A percentile compares a stretch with the other conserved stretches of the same genome.
These are phyloP conservation scores for Sinhomidia bicolor DNA, from an alignment of 2,888 invertebrate genomes.

Conservation along the genomic window DNA sequence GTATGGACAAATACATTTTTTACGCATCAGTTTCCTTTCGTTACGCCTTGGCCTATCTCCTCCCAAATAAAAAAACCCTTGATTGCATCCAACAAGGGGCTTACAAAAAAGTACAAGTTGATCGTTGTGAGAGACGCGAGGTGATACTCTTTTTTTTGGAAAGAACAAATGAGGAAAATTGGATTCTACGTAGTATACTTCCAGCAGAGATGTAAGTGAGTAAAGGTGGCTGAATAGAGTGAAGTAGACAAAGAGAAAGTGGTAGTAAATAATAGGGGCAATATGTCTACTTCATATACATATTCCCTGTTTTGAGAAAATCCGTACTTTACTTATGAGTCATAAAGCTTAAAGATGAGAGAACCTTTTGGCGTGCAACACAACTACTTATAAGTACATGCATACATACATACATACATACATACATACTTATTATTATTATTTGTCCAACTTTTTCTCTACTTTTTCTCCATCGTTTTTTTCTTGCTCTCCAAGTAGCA, in stretches of 20 bases:
- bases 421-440: too few species aligned
- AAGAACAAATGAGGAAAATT: slow-evolving; percentile 44
- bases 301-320: neutral
- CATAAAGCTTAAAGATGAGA: slow-evolving; percentile 26
- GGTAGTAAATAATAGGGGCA: neutral
- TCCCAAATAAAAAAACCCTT: neutral
- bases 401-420: too few species aligned
- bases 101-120: too few species aligned
- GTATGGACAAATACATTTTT: neutral
- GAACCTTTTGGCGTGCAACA: slow-evolving; percentile 16
- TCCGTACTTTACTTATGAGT: slow-evolving; percentile 40
- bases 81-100: neutral
- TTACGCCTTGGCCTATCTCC: too few species aligned
- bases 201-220: neutral
- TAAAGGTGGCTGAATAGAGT: too few species aligned
- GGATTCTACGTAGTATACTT: slow-evolving; percentile 4
- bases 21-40: neutral
- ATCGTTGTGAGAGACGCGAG: neutral
- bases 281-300: slow-evolving; percentile 38
- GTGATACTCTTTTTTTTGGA: neutral
- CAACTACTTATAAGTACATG: too few species aligned
- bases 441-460: neutral
- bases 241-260: slow-evolving; percentile 12
- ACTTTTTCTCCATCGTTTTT: neutral
- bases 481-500: neutral